phyloP scores from a whole-genome alignment of 1,140 invertebrate genomes.

The Centruroides sculpturatus region DNA sequence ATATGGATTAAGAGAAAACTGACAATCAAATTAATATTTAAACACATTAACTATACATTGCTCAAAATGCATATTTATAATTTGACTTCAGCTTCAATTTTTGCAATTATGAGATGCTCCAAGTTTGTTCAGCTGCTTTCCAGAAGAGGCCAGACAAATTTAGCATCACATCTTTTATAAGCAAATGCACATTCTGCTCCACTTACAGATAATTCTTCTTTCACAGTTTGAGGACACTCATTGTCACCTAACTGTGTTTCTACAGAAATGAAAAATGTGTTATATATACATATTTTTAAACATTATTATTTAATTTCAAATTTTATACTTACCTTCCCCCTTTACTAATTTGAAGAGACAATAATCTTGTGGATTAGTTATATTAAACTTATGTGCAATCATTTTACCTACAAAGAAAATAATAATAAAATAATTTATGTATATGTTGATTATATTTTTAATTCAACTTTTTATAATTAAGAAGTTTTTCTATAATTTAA shows the following conservation, averaged over 20 bases:
- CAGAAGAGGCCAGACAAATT: slow-evolving; percentile 77
- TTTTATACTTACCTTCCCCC: slow-evolving; percentile 53
- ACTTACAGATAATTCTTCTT: slow-evolving; percentile 43
- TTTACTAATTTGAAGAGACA: slow-evolving; percentile 79
- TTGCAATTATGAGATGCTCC: too few species aligned
- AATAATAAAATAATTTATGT: too few species aligned
- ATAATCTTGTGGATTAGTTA: slow-evolving; percentile 92
- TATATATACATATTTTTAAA: background rate
- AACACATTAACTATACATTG: too few species aligned
- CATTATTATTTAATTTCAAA: slow-evolving; percentile 6
- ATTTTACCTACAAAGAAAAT: slow-evolving; percentile 41
- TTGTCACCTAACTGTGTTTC: slow-evolving; percentile 73
- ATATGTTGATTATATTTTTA: too few species aligned
- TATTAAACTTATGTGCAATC: slow-evolving; percentile 78
- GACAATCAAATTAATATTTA: too few species aligned
- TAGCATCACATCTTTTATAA: slow-evolving; percentile 86
- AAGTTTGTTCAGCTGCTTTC: background rate
- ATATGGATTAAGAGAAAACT: too few species aligned
- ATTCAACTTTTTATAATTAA: too few species aligned
- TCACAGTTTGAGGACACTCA: slow-evolving; percentile 77
- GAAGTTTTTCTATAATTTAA: too few species aligned
- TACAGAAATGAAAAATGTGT: slow-evolving; percentile 33
- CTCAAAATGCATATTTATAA: too few species aligned
- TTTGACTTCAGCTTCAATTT: too few species aligned
- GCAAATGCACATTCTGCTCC: slow-evolving; percentile 76